phyloP scores from a whole-genome alignment of 1,140 invertebrate genomes.

The Pseudomyrmex gracilis region DNA sequence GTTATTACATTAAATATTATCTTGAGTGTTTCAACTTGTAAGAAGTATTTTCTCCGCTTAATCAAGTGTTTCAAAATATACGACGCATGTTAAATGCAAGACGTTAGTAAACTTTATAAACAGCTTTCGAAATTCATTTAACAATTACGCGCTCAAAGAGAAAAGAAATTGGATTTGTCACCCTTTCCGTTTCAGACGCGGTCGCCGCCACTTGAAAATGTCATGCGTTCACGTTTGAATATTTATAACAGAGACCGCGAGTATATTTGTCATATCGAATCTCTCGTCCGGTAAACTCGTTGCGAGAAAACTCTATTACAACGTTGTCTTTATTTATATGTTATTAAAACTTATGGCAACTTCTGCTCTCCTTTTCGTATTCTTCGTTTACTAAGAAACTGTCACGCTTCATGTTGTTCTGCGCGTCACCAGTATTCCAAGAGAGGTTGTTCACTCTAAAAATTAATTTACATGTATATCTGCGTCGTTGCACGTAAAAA shows the following conservation, averaged over 20 bases:
- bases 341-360: conserved; percentile 73
- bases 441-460: conserved; percentile 29
- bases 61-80: too few species aligned
- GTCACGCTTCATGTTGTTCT: conserved; percentile 50
- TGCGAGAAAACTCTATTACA: conserved; percentile 69
- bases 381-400: conserved; percentile 57
- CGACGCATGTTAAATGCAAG: too few species aligned
- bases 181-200: conserved; percentile 5
- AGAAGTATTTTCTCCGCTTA: too few species aligned
- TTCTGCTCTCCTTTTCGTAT: conserved; percentile 52
- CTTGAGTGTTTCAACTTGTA: too few species aligned
- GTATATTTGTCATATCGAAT: conserved; percentile 64
- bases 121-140: neutral
- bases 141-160: conserved; percentile 24
- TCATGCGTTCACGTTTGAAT: conserved; percentile 60
- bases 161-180: conserved; percentile 49
- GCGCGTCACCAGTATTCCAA: neutral
- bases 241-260: conserved; percentile 66
- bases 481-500: neutral
- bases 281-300: conserved; percentile 48
- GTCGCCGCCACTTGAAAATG: neutral
- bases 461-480: conserved; percentile 39
- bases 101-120: neutral
- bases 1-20: too few species aligned
- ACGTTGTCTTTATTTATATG: conserved; percentile 72